These are phyloP conservation scores for Drosophila simulans DNA, from an alignment of 1,140 invertebrate genomes.

Conservation along the genomic window DNA sequence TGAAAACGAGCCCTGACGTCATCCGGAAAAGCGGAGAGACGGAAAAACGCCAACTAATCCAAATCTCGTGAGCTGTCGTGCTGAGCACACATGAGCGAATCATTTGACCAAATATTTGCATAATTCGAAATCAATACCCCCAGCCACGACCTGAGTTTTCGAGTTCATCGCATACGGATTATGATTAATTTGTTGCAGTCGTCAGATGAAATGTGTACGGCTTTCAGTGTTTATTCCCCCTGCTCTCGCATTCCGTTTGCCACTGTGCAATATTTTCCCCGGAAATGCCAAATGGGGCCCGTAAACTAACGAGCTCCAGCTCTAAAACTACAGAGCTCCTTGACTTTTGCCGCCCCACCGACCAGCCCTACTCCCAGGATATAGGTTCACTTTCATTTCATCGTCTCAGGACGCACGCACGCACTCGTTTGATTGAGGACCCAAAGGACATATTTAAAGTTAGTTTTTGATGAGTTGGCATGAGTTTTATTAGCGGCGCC, in stretches of 20 bases:
- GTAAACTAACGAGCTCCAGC: conserved; percentile 30
- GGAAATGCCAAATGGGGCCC: background rate
- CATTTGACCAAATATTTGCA: conserved; percentile 54
- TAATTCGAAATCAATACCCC: conserved; percentile 46
- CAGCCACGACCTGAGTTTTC: conserved; percentile 2
- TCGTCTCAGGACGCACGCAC: conserved; percentile 53
- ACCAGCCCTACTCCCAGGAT: conserved; percentile 13
- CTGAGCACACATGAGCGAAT: conserved; percentile 46
- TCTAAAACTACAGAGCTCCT: conserved; percentile 5
- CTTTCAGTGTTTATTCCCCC: conserved; percentile 1
- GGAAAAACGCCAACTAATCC: conserved; percentile 43
- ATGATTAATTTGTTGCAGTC: conserved; percentile 45
- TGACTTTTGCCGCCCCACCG: conserved; percentile 43
- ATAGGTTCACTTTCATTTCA: conserved; percentile 48
- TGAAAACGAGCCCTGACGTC: conserved; percentile 30
- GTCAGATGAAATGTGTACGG: conserved; percentile 20
- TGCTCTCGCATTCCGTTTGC: conserved; percentile 18
- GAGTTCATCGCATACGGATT: conserved; percentile 37
- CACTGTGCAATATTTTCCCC: conserved; percentile 7
- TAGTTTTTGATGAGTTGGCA: conserved; percentile 80
- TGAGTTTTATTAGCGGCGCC: conserved; percentile 75
- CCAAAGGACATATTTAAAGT: conserved; percentile 75
- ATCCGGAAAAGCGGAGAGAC: conserved; percentile 2
- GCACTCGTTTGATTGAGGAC: conserved; percentile 56
- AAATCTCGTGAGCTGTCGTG: conserved; percentile 41